These are phyloP conservation scores for Cheirogaleus major DNA, from an alignment of 2,797 vertebrate genomes.

Conservation along the genomic window DNA sequence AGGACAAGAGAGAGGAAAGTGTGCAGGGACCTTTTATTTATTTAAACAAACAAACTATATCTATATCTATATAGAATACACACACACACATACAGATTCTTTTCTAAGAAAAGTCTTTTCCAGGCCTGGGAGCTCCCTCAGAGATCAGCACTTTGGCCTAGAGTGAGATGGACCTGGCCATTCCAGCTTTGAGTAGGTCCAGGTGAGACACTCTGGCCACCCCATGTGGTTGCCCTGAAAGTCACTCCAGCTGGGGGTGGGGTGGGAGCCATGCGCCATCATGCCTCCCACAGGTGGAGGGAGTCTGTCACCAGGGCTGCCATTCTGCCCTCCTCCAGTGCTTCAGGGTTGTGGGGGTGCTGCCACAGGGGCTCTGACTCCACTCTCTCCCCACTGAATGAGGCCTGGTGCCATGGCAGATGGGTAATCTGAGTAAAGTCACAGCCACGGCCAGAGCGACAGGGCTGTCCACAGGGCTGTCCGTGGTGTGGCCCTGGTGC, in stretches of 20 bases:
- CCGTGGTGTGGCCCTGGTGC: slow-evolving; percentile 8
- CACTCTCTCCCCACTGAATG: not conserved
- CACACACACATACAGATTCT: not conserved
- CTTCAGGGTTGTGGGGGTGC: not conserved
- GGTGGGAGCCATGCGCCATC: not conserved
- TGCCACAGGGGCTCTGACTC: not conserved
- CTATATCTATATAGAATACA: no score
- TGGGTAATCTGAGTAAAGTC: slow-evolving; percentile 60
- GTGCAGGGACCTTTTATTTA: not conserved
- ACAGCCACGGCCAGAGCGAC: slow-evolving; percentile 17
- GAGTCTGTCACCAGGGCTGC: not conserved
- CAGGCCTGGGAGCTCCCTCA: not conserved
- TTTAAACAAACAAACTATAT: not conserved
- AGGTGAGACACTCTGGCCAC: not conserved
- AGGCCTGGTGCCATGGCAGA: slow-evolving; percentile 26
- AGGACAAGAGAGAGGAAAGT: not conserved
- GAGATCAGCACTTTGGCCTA: not conserved
- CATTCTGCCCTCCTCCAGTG: not conserved
- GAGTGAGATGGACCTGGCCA: not conserved
- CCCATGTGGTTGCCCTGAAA: not conserved
- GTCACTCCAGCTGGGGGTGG: not conserved
- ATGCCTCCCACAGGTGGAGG: not conserved
- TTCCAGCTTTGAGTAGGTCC: not conserved
- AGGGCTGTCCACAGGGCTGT: not conserved
- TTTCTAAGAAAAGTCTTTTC: not conserved